Evolutionary conservation across 2,888 invertebrate species (phyloP).

Genomic region (Campoplex capitator): DNA sequence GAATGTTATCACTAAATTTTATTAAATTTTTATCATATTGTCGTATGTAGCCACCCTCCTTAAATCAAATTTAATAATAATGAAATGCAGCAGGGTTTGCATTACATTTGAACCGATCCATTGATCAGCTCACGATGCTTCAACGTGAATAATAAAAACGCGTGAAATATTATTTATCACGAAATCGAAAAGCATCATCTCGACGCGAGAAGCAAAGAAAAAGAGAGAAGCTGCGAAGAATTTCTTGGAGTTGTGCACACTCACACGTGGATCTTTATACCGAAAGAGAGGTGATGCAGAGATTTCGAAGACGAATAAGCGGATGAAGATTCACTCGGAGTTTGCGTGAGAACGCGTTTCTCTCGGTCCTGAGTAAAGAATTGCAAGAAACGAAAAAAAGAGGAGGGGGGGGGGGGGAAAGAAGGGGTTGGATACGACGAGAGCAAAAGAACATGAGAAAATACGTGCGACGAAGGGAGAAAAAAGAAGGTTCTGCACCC

Average conservation of each 20-base stretch:
- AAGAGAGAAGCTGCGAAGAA: neutral
- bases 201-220: neutral
- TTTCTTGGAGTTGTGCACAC: neutral
- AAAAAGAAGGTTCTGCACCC: conserved; percentile 29
- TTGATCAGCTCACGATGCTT: neutral
- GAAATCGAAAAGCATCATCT: neutral
- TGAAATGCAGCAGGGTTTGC: neutral
- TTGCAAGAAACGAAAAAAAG: neutral
- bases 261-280: neutral
- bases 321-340: conserved; percentile 22
- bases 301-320: conserved; percentile 37
- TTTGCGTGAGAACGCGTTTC: neutral
- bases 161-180: neutral
- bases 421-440: neutral
- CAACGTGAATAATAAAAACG: neutral
- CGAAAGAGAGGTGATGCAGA: neutral
- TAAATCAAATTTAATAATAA: neutral
- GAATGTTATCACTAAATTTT: too few relatives aligned
- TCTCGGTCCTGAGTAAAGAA: neutral
- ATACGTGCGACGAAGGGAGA: conserved; percentile 14
- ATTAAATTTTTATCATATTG: too few relatives aligned
- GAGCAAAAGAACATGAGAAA: neutral
- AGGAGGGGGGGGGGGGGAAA: too few relatives aligned
- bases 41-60: too few relatives aligned
- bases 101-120: too few relatives aligned